Percentiles rank a stretch among this genome's conserved stretches.
These are phyloP conservation scores for Suricata suricatta DNA, from an alignment of 2,113 vertebrate species.

Conservation along the genomic window DNA sequence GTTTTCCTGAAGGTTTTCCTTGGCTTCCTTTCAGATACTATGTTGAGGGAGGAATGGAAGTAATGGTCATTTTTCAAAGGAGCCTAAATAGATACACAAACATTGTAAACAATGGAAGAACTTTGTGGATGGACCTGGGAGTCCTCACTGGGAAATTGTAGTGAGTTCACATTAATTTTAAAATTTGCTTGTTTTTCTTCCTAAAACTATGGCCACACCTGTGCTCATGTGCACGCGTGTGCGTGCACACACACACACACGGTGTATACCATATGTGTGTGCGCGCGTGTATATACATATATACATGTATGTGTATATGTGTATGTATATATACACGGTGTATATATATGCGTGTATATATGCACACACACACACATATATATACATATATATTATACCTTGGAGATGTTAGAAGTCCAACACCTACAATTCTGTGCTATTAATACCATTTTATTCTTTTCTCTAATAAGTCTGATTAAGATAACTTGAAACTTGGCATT, in stretches of 20 bases:
- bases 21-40: conserved; percentile 52
- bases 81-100: not conserved
- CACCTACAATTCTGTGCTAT: conserved; percentile 16
- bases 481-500: not conserved
- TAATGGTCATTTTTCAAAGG: conserved; percentile 29
- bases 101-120: conserved; percentile 44
- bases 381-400: not conserved
- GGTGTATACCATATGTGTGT: not conserved
- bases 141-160: not conserved
- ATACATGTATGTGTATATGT: too few species aligned
- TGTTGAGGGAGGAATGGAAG: conserved; percentile 21
- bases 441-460: conserved; percentile 37
- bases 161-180: conserved; percentile 37
- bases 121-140: not conserved
- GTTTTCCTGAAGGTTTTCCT: conserved; percentile 65
- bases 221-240: too few species aligned
- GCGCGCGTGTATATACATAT: too few species aligned
- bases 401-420: conserved; percentile 16
- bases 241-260: not conserved
- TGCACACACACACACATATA: not conserved
- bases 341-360: too few species aligned
- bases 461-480: not conserved
- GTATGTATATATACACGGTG: too few species aligned
- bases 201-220: not conserved
- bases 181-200: not conserved